Conservation (phyloP, 2,113 vertebrate species). For the Brevimyrus niger region DNA sequence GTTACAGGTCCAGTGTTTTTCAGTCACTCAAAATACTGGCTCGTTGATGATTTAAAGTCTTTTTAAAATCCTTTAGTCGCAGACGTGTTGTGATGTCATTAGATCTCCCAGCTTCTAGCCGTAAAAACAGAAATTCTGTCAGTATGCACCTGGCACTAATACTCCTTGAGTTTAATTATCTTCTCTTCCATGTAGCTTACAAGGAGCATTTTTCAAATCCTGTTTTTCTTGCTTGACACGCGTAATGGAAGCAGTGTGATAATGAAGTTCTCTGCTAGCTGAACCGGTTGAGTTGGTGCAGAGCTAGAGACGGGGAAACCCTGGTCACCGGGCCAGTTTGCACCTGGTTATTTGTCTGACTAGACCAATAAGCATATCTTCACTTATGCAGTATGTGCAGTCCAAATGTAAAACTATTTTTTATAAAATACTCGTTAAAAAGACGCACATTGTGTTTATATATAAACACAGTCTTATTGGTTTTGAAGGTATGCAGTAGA, state of each 20-base stretch:
- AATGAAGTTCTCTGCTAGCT: not conserved
- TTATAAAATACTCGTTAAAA: not conserved
- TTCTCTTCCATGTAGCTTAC: not conserved
- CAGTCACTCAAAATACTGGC: not conserved
- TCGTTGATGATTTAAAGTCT: not conserved
- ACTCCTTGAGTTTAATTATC: not conserved
- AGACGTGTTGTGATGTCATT: not conserved
- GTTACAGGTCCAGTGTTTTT: not conserved
- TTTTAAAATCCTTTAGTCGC: not conserved
- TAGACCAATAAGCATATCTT: not conserved
- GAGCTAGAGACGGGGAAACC: not conserved
- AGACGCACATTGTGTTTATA: too few species aligned
- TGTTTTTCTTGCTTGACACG: not conserved
- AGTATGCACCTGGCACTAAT: not conserved
- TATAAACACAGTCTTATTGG: too few species aligned
- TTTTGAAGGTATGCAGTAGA: too few species aligned
- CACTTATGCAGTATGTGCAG: not conserved
- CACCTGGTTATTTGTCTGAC: not conserved
- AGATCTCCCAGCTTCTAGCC: not conserved
- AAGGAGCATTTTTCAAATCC: not conserved
- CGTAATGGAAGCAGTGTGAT: not conserved
- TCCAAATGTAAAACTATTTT: not conserved
- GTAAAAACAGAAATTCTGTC: not conserved
- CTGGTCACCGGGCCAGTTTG: not conserved
- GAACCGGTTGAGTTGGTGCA: not conserved